Conservation (phyloP, 1,140 invertebrate genomes). For the Diabrotica virgifera region DNA sequence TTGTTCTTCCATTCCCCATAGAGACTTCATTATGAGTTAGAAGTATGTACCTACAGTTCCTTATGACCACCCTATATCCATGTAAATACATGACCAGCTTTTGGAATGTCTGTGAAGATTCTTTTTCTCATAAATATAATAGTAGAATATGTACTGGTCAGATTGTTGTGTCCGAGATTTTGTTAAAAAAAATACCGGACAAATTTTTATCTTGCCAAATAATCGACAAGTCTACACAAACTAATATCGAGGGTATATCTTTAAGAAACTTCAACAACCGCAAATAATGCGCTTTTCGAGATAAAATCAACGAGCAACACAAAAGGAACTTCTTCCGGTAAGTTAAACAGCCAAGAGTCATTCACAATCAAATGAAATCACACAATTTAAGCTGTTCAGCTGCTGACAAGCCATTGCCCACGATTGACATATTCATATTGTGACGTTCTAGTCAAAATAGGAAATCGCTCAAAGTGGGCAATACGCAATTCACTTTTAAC, state of each 20-base stretch:
- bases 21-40: too few species aligned
- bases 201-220: not conserved
- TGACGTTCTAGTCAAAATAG: conserved; percentile 20
- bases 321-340: conserved; percentile 15
- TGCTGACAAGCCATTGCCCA: conserved; percentile 10
- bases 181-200: too few species aligned
- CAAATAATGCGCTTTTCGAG: conserved; percentile 14
- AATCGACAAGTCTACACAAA: not conserved
- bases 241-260: not conserved
- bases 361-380: conserved; percentile 14
- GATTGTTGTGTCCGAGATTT: too few species aligned
- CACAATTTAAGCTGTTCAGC: conserved; percentile 17
- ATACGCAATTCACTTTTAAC: conserved; percentile 15
- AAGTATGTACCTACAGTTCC: too few species aligned
- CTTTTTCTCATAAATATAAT: too few species aligned
- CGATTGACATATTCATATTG: conserved; percentile 19
- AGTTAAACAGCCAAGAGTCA: conserved; percentile 14
- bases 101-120: too few species aligned
- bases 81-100: too few species aligned
- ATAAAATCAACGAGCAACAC: conserved; percentile 17
- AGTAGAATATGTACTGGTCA: too few species aligned
- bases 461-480: conserved; percentile 16
- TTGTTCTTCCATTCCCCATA: too few species aligned
- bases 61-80: too few species aligned
- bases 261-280: conserved; percentile 6